Conservation (phyloP, 1,140 invertebrate species). For the Anadara kagoshimensis region DNA sequence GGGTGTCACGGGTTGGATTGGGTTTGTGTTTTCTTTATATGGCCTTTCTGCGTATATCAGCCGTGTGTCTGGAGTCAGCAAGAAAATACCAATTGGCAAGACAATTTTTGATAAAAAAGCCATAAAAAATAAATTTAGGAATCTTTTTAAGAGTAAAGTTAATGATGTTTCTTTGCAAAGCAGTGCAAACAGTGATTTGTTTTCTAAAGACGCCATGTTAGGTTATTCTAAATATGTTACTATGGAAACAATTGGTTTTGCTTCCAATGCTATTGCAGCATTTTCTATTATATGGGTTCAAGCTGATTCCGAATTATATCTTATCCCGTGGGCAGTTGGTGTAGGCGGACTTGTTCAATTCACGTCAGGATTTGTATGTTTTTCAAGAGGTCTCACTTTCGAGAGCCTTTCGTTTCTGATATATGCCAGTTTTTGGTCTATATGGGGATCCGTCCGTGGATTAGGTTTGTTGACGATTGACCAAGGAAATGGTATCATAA, state of each 20-base stretch:
- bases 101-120: slow-evolving; percentile 20
- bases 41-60: slow-evolving; percentile 48
- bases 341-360: slow-evolving; percentile 54
- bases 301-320: slow-evolving; percentile 14
- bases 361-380: slow-evolving; percentile 51
- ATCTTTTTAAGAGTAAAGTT: slow-evolving; percentile 15
- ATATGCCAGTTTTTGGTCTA: slow-evolving; percentile 53
- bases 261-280: slow-evolving; percentile 50
- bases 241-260: slow-evolving; percentile 53
- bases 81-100: slow-evolving; percentile 49
- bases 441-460: slow-evolving; percentile 53
- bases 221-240: slow-evolving; percentile 57
- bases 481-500: slow-evolving; percentile 30
- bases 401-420: slow-evolving; percentile 58
- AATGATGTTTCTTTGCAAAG: slow-evolving; percentile 14
- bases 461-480: slow-evolving; percentile 34
- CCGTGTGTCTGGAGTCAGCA: slow-evolving; percentile 25
- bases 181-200: slow-evolving; percentile 7
- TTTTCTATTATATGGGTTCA: slow-evolving; percentile 51
- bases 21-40: slow-evolving; percentile 56
- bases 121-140: slow-evolving; percentile 1
- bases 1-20: slow-evolving; percentile 52
- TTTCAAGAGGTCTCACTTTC: slow-evolving; percentile 58
- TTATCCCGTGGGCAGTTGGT: slow-evolving; percentile 50
- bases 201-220: slow-evolving; percentile 47